Evolutionary conservation across 1,140 invertebrate genomes (phyloP), one percentile per base, ranked within the genome.

Genomic region (Batillaria attramentaria): DNA sequence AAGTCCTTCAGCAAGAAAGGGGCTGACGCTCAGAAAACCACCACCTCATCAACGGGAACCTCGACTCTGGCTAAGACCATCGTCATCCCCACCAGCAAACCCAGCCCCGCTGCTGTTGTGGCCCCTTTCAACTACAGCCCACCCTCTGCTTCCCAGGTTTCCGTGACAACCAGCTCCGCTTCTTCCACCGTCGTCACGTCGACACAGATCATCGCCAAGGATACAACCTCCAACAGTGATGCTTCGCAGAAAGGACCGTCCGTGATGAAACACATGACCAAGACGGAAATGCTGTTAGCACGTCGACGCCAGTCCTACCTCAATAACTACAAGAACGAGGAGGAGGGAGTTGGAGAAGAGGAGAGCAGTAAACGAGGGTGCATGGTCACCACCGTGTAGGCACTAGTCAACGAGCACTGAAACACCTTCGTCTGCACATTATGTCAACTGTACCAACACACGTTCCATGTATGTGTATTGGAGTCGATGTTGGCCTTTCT

Each of bases 71-170:
- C 28, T 50, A 37, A 65, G 46, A 42, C 28, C 46, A 79, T 41
- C 10, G 6, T 72, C 28, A 28, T 50, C 16, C 39, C 60, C 16
- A n/a, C 73, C 16, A 57, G 50, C 31, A 78, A 77, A n/a, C 60
- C 78, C 5, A 83, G 81, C 66, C 76, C 79, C n/a, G 80, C 78
- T 1, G 81, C 88, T 54, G 89, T 90, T n/a, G 90, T 90, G 5
- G 91, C 92, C 24, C 92, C 92, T 0, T 93, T 93, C 78, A 93
- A 93, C 83, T 93, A 93, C 74, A 92, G 90, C 70, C 92, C 92
- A 2, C 83, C 79, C 18, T 50, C 72, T 37, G 72, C 68, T n/a
- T n/a, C n/a, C n/a, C n/a, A n/a, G 16, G 41, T 42, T 37, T 70
- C 79, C 31, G 28, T 42, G 35, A 41, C 57, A 10, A 39, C 57